Conservation (phyloP, 2,797 vertebrate genomes). For the Chelidonichthys spinosus region DNA sequence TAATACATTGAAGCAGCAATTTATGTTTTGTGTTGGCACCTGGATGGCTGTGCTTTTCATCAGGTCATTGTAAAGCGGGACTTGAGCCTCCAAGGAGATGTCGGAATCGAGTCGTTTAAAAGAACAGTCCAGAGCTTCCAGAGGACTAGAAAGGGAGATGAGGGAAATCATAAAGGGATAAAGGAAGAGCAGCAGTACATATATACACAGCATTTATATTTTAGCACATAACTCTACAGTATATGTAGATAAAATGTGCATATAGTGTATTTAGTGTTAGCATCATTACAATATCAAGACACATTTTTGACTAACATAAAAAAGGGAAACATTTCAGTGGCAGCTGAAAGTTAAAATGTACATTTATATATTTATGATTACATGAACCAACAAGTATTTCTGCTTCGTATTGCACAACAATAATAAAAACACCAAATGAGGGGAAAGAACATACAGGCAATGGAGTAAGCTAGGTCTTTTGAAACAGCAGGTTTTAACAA, state of each 20-base stretch:
- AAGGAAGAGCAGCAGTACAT: not conserved
- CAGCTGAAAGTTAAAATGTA: not conserved
- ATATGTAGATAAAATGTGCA: not conserved
- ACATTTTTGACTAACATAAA: not conserved
- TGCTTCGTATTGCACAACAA: not conserved
- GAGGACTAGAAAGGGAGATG: constrained; percentile 63
- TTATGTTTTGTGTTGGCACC: constrained; percentile 62
- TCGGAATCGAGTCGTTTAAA: constrained; percentile 93
- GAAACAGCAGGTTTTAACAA: not conserved
- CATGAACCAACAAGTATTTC: not conserved
- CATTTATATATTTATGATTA: not conserved
- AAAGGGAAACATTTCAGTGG: not conserved
- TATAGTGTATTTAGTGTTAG: not conserved
- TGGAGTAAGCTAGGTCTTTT: not conserved
- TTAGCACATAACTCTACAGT: not conserved
- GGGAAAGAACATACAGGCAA: not conserved
- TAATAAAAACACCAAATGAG: not conserved
- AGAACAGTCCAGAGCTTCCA: constrained; percentile 88
- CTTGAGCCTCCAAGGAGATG: constrained; percentile 94
- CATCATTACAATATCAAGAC: too few species aligned
- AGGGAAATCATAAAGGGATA: not conserved
- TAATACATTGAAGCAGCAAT: not conserved
- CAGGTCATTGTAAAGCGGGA: constrained; percentile 87
- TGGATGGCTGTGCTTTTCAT: constrained; percentile 91
- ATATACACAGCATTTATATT: too few species aligned